These are phyloP conservation scores for Drosophila ohnishii DNA, from an alignment of 1,140 invertebrate genomes.

Conservation along the genomic window DNA sequence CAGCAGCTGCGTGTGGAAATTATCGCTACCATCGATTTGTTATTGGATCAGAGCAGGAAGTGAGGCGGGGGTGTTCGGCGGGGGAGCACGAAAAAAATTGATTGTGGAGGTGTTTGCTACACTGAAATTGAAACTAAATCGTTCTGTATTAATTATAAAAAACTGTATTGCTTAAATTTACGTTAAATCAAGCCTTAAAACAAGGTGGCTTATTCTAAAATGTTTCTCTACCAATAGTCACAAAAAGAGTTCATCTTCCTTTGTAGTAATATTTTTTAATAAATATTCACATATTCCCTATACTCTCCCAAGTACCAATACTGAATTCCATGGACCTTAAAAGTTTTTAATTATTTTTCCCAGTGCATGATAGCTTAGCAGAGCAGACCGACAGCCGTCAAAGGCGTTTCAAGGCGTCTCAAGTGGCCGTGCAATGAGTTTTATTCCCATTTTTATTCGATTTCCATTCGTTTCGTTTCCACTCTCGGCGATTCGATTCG, in stretches of 20 bases:
- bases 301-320: not conserved
- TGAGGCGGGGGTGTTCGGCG: conserved; percentile 1
- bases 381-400: conserved; percentile 32
- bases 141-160: too few species aligned
- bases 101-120: conserved; percentile 15
- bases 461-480: conserved; percentile 50
- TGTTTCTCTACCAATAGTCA: too few species aligned
- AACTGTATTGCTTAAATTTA: not conserved
- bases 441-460: conserved; percentile 58
- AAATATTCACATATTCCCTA: not conserved
- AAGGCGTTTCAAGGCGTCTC: conserved; percentile 51
- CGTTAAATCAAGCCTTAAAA: not conserved
- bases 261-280: not conserved
- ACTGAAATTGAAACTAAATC: not conserved
- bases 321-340: not conserved
- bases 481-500: conserved; percentile 47
- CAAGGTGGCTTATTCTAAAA: not conserved
- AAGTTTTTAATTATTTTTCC: not conserved
- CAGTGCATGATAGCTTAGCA: conserved; percentile 8
- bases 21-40: conserved; percentile 73
- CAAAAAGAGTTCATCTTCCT: not conserved
- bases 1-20: conserved; percentile 70
- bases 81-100: conserved; percentile 1
- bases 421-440: conserved; percentile 63
- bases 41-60: conserved; percentile 55